These are phyloP conservation scores for Hymenochirus boettgeri DNA, from an alignment of 2,113 vertebrate genomes.

Conservation along the genomic window DNA sequence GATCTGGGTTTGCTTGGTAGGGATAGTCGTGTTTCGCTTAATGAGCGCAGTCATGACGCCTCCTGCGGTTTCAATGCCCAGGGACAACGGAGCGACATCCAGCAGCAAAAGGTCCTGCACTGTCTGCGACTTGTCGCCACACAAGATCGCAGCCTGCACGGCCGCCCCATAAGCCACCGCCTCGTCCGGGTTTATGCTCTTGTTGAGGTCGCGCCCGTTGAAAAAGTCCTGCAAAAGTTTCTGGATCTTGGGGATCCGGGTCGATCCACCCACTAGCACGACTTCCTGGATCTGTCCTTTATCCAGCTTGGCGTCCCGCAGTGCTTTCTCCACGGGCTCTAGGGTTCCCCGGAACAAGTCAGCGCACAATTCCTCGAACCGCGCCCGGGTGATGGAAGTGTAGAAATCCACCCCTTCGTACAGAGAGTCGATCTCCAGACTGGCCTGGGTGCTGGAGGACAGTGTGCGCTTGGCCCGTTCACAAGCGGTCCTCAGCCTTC, in stretches of 20 bases:
- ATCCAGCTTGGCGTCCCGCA: constrained; percentile 74
- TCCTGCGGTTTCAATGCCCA: constrained; percentile 74
- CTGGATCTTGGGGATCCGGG: constrained; percentile 77
- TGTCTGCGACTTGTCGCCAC: constrained; percentile 73
- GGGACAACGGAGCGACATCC: constrained; percentile 71
- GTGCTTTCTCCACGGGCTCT: constrained; percentile 75
- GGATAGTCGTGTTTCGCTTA: constrained; percentile 76
- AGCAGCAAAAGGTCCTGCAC: constrained; percentile 74
- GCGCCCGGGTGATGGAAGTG: constrained; percentile 92
- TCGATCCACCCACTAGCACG: constrained; percentile 74
- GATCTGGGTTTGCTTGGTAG: constrained; percentile 79
- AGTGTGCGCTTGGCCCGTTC: constrained; percentile 75
- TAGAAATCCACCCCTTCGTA: constrained; percentile 95
- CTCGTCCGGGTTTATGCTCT: constrained; percentile 77
- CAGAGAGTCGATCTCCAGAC: constrained; percentile 82
- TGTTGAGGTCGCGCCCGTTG: constrained; percentile 76
- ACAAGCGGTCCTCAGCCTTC: constrained; percentile 70
- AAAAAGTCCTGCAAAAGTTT: constrained; percentile 77
- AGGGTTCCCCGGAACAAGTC: constrained; percentile 75
- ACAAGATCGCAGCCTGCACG: constrained; percentile 74
- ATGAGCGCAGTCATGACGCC: constrained; percentile 77
- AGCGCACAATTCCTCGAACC: constrained; percentile 89
- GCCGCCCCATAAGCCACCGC: constrained; percentile 74
- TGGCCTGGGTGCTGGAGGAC: constrained; percentile 74
- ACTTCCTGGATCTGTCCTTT: constrained; percentile 75